phyloP scores from a whole-genome alignment of 1,140 invertebrate genomes.

The Drusus annulatus region DNA sequence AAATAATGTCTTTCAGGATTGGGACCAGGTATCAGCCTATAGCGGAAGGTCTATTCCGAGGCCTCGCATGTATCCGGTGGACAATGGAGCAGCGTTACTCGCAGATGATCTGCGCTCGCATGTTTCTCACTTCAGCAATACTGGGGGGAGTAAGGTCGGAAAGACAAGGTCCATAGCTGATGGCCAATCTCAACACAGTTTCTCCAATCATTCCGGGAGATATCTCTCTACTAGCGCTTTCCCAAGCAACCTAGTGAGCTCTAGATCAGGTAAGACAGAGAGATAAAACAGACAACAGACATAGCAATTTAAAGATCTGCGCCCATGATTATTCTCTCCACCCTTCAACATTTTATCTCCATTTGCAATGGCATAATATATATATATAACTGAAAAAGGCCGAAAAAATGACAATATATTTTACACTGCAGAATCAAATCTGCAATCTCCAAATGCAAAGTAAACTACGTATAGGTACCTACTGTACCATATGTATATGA shows the following conservation, averaged over 20 bases:
- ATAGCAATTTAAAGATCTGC: too few relatives aligned
- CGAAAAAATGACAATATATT: too few relatives aligned
- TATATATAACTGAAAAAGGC: too few relatives aligned
- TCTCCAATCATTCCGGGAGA: conserved; percentile 83
- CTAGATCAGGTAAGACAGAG: conserved; percentile 77
- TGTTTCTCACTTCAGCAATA: conserved; percentile 74
- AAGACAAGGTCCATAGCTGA: conserved; percentile 82
- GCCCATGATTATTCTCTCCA: too few relatives aligned
- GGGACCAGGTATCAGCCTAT: conserved; percentile 94
- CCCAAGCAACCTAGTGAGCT: conserved; percentile 82
- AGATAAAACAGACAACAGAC: too few relatives aligned
- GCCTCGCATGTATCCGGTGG: conserved; percentile 83
- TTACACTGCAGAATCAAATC: too few relatives aligned
- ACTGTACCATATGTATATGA: too few relatives aligned
- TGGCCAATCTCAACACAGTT: conserved; percentile 89
- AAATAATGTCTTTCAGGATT: conserved; percentile 74
- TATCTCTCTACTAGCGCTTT: conserved; percentile 80
- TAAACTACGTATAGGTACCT: too few relatives aligned
- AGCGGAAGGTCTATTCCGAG: conserved; percentile 91
- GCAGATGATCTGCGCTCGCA: conserved; percentile 78
- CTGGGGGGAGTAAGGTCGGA: conserved; percentile 66
- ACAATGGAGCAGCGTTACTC: conserved; percentile 75
- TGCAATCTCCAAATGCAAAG: too few relatives aligned
- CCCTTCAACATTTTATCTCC: too few relatives aligned
- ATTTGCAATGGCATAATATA: too few relatives aligned